Conservation (phyloP, 1,140 invertebrate species). For the Heliconius congener region DNA sequence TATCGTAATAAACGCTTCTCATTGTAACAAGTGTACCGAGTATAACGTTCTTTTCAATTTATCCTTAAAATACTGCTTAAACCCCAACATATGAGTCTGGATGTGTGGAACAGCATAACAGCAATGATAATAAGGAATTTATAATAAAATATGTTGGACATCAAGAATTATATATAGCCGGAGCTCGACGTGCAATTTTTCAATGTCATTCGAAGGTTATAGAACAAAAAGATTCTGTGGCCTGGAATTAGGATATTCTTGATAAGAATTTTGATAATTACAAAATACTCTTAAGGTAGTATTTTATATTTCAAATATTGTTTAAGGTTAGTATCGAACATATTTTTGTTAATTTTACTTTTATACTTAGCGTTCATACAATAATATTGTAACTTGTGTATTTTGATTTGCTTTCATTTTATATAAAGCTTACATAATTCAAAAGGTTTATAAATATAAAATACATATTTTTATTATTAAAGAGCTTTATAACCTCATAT, state of each 20-base stretch:
- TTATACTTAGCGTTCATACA: neutral
- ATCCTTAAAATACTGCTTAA: no score
- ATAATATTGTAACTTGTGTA: neutral
- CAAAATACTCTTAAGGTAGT: constrained; percentile 13
- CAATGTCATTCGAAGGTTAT: neutral
- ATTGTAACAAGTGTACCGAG: no score
- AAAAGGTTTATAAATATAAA: neutral
- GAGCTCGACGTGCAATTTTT: neutral
- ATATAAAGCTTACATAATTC: neutral
- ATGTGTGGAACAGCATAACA: no score
- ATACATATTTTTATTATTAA: no score
- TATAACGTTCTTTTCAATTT: no score
- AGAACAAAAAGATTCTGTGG: constrained; percentile 13
- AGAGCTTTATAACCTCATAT: no score
- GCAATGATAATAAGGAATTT: no score
- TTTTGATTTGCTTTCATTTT: neutral
- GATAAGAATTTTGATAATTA: constrained; percentile 7
- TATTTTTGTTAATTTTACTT: neutral
- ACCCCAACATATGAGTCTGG: no score
- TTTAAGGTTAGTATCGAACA: constrained; percentile 13
- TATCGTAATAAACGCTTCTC: no score
- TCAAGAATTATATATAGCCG: no score
- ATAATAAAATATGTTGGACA: no score
- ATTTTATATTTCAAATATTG: neutral
- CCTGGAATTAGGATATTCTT: neutral